Evolutionary conservation across 64 coral and sea anemone species (phyloP).

Genomic region (Hydrozoanthus tunicans): DNA sequence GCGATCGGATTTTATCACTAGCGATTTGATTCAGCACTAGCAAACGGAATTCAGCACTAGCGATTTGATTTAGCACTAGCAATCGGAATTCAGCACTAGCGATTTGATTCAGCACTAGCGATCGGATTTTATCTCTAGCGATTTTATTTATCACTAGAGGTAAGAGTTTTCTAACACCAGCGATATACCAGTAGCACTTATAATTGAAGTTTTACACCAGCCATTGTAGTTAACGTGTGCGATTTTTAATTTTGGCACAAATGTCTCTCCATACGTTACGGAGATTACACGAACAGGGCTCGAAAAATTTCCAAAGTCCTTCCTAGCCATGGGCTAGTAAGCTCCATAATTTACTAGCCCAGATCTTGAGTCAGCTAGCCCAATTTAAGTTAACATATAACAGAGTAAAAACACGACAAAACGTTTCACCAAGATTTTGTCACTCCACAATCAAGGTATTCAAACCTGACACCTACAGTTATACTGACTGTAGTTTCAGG

Average conservation of each 20-base stretch:
- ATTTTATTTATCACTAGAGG: slow-evolving; percentile 6
- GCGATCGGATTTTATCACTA: neutral
- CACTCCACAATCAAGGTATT: neutral
- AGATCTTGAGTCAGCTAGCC: slow-evolving; percentile 10
- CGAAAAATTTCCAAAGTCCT: slow-evolving; percentile 3
- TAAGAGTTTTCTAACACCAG: neutral
- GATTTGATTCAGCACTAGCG: slow-evolving; percentile 22
- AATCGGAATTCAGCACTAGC: slow-evolving; percentile 1
- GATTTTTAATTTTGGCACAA: too few species aligned
- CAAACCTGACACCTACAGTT: too few species aligned
- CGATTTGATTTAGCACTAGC: neutral
- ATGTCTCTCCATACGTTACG: too few species aligned
- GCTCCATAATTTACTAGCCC: slow-evolving; percentile 16
- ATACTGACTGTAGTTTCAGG: too few species aligned
- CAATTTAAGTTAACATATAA: slow-evolving; percentile 10
- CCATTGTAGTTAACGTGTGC: too few species aligned
- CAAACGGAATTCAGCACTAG: neutral
- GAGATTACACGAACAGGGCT: neutral
- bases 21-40: neutral
- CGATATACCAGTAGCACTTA: too few species aligned
- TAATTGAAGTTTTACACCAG: too few species aligned
- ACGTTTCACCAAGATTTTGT: slow-evolving; percentile 1
- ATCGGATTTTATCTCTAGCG: slow-evolving; percentile 33
- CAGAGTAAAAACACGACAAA: neutral
- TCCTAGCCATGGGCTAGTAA: slow-evolving; percentile 25